Evolutionary conservation across 2,797 vertebrate species (phyloP), one percentile per base, ranked within the genome.

Genomic region (Neosalanx taihuensis): DNA sequence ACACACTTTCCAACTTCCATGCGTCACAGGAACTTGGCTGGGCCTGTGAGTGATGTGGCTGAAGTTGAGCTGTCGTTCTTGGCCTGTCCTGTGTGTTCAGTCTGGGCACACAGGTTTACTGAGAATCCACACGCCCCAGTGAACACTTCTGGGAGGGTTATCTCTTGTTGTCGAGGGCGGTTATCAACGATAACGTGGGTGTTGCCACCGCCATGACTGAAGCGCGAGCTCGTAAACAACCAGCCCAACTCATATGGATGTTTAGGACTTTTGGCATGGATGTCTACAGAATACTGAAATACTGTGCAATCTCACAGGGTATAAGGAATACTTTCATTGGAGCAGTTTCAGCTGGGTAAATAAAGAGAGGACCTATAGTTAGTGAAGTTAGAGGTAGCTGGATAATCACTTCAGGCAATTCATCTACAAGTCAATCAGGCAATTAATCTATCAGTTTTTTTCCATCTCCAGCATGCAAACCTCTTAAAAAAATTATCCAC

Each of bases 91-190:
- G 41, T 9, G 41, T 13, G 12, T 13, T 17, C 51, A 5, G 51
- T 17, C 51, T 56, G 51, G 18, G 4, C 51, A 56, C 51, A 56
- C 51, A n/a, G 15, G 18, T 6, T 56, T n/a, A n/a, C 15, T 56
- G 18, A n/a, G 51, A 56, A 71, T 81, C 76, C 69, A 79, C 58
- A 23, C 46, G 64, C 18, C 17, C 53, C n/a, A 71, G 7, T 6
- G 66, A 33, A 63, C 53, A 70, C 66, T 65, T 67, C 57, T 72
- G 72, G 70, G 70, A 70, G 73, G 72, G 63, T 46, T 70, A 72
- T 23, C 10, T 1, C 63, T 76, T 60, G 68, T 66, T 33, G 29
- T 64, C 62, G 72, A 80, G 73, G 33, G 41, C 2, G 72, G 53
- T 68, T 64, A 37, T 37, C 56, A 35, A 37, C 35, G 15, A 23